phyloP scores from a whole-genome alignment of 2,797 vertebrate species.

The Carduelis carduelis region DNA sequence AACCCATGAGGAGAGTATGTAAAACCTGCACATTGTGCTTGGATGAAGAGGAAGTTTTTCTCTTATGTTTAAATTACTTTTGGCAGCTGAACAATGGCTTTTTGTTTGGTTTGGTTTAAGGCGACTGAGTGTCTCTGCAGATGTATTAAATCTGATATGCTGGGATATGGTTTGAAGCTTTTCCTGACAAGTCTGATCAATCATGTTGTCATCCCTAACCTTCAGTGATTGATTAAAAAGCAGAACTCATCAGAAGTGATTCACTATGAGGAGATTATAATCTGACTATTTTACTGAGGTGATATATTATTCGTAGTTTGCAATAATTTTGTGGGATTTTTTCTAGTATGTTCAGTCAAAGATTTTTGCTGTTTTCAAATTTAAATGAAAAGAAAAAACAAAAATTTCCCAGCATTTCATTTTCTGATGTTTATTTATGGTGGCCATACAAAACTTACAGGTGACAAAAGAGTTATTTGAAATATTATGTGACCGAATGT shows the following conservation, averaged over 20 bases:
- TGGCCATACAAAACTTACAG: background rate
- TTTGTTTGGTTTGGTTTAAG: conserved; percentile 9
- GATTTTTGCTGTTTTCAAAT: conserved; percentile 4
- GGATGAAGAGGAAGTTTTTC: background rate
- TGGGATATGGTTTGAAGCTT: conserved; percentile 39
- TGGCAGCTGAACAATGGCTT: background rate
- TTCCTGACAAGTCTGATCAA: conserved; percentile 45
- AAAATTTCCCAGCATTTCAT: background rate
- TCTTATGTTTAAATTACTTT: background rate
- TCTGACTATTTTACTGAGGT: conserved; percentile 39
- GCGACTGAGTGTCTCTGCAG: background rate
- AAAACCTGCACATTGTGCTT: background rate
- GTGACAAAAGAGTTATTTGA: background rate
- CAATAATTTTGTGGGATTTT: background rate
- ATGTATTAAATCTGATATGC: conserved; percentile 46
- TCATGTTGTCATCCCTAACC: conserved; percentile 65
- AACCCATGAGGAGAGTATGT: background rate
- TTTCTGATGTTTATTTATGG: background rate
- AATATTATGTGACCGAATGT: background rate
- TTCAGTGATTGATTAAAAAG: conserved; percentile 69
- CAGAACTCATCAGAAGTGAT: conserved; percentile 63
- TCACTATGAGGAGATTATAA: conserved; percentile 55
- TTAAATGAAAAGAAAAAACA: background rate
- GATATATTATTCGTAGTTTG: conserved; percentile 30
- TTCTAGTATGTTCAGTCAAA: background rate